Percentiles rank a stretch among this genome's conserved stretches.
Conservation (phyloP, 1,140 invertebrate genomes). For the Magallana gigas region DNA sequence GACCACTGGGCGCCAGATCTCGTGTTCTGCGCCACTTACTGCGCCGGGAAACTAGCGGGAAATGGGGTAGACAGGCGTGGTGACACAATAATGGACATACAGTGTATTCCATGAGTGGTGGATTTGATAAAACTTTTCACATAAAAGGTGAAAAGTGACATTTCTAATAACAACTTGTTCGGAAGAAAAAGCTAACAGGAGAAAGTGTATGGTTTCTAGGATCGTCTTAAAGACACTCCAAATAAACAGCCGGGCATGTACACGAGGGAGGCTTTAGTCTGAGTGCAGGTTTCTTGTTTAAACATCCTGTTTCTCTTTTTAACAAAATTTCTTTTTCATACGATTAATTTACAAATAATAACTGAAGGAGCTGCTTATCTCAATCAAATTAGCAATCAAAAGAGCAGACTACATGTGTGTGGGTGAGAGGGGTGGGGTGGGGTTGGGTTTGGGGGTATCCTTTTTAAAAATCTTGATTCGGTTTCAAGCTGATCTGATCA, state of each 20-base stretch:
- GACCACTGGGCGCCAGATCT: slow-evolving; percentile 23
- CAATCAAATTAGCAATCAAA: neutral
- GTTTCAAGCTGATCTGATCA: too few species aligned
- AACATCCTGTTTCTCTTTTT: too few species aligned
- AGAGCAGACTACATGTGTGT: too few species aligned
- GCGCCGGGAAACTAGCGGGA: neutral
- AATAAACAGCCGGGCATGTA: too few species aligned
- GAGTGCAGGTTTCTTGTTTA: too few species aligned
- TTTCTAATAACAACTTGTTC: neutral
- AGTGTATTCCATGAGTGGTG: slow-evolving; percentile 20
- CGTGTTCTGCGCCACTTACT: slow-evolving; percentile 24
- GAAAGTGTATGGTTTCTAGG: neutral
- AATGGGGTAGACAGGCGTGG: slow-evolving; percentile 21
- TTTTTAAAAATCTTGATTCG: too few species aligned
- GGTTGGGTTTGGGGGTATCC: too few species aligned
- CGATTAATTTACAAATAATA: too few species aligned
- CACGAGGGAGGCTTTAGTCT: too few species aligned
- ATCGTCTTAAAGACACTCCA: neutral
- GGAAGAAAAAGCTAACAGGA: neutral
- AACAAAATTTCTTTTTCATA: too few species aligned
- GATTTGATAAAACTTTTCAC: slow-evolving; percentile 28
- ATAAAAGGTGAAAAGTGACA: slow-evolving; percentile 29
- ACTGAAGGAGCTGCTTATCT: neutral
- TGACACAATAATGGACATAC: slow-evolving; percentile 38
- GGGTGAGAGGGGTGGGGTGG: too few species aligned